Evolutionary conservation across 2,113 vertebrate species (phyloP).

Genomic region (Cepphus grylle): DNA sequence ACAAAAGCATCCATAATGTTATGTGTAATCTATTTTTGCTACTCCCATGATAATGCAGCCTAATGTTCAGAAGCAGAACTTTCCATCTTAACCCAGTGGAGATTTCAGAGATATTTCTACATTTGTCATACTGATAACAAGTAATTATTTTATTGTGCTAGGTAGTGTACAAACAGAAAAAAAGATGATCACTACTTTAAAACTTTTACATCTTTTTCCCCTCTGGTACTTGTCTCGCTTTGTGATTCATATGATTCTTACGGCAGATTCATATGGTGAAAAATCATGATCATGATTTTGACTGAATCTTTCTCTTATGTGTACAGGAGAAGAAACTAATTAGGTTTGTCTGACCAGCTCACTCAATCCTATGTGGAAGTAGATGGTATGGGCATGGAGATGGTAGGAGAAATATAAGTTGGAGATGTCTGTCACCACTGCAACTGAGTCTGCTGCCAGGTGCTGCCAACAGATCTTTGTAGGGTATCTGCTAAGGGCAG

Average conservation of each 20-base stretch:
- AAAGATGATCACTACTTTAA: neutral
- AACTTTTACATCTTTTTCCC: neutral
- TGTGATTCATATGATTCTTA: neutral
- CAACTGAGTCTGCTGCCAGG: neutral
- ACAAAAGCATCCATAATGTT: neutral
- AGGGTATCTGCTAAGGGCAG: neutral
- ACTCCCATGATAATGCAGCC: neutral
- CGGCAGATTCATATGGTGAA: neutral
- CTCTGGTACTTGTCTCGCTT: neutral
- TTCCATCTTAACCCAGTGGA: neutral
- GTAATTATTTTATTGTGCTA: neutral
- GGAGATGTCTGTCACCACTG: neutral
- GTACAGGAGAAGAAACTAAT: neutral
- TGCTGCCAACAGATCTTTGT: neutral
- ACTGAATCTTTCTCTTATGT: neutral
- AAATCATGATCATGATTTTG: neutral
- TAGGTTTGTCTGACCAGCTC: neutral
- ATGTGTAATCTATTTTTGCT: neutral
- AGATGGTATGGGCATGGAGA: neutral
- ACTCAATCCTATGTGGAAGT: neutral
- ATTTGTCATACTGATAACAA: neutral
- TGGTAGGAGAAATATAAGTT: neutral
- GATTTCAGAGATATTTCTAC: neutral
- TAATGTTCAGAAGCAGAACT: neutral
- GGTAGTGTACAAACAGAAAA: neutral